Evolutionary conservation across 2,797 vertebrate genomes (phyloP).

Genomic region (Enteromius afrohamiltoni): DNA sequence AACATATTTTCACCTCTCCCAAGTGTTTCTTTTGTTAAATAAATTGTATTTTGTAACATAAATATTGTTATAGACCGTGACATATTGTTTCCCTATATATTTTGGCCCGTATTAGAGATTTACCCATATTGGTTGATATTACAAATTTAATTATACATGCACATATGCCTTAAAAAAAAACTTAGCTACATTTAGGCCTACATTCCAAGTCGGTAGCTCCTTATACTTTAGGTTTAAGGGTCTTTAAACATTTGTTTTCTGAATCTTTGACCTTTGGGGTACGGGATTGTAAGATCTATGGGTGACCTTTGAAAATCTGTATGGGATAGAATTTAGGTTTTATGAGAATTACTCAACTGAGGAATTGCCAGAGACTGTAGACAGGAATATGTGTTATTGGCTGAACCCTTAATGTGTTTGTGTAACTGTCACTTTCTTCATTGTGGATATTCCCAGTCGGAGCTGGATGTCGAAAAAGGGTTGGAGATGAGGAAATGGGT

Average conservation of each 20-base stretch:
- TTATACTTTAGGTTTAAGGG: background rate
- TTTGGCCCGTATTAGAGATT: background rate
- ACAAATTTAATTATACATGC: background rate
- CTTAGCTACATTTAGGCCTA: background rate
- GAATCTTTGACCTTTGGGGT: conserved; percentile 4
- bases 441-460: conserved; percentile 76
- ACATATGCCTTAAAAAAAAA: background rate
- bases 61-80: background rate
- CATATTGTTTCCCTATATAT: background rate
- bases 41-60: background rate
- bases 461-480: conserved; percentile 94
- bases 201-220: background rate
- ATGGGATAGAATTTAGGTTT: background rate
- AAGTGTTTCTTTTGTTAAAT: background rate
- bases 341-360: conserved; percentile 8
- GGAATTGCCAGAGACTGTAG: background rate
- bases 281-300: background rate
- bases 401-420: conserved; percentile 15
- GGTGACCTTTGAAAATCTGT: conserved; percentile 5
- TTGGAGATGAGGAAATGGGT: conserved; percentile 99
- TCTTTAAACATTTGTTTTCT: background rate
- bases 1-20: too few species aligned
- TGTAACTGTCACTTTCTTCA: conserved; percentile 22
- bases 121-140: background rate
- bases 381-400: conserved; percentile 24